Base-by-base conservation (phyloP, 1,140 invertebrate species). In the silkworm (Bombyx mori) region DNA sequence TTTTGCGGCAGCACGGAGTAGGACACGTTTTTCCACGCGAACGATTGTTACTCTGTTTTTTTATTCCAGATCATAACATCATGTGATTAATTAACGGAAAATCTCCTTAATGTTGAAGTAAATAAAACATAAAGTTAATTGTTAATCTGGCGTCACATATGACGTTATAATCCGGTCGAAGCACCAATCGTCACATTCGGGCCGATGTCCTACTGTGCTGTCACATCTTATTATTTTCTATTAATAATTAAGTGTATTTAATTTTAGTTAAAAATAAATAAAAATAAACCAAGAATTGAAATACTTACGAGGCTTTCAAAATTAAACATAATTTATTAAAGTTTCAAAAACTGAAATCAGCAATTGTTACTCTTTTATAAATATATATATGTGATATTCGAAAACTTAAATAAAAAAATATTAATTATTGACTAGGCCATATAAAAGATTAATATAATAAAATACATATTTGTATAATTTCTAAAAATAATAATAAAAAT, bases 1-100 rank as follows among this genome's bases (percentile, higher is more conserved):
- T 10, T 59, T 35, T 75, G 75, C 79, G 83, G 83, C 83, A 87
- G 72, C 72, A 81, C 73, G 43, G 60, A 87, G 79, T 84, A 87
- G 80, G 71, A 86, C 68, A 62, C 52, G 42, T 8, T 50, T 55
- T 58, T 46, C 70, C 71, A 62, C 75, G 73, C 71, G 73, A 69
- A 77, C 72, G 75, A 79, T 78, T 77, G 75, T 81, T 82, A 75
- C 80, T 83, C 80, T 44, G 8, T 5, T 35, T 35, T 5, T 35
- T 5, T 35, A 35, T 35, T 5, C 26, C 26, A 35, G 26, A 35
- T 35, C 26, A 35, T 35, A 35, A 35, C 26, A 35, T 35, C 26
- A 35, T 35, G 26, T 5, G 26, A 3, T 35, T 35, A 35, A 35
- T 35, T 35, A 35, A 35, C 4, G 26, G 26, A 35, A 35, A 35